phyloP scores from a whole-genome alignment of 2,797 vertebrate genomes.

The Hippocampus kuda region DNA sequence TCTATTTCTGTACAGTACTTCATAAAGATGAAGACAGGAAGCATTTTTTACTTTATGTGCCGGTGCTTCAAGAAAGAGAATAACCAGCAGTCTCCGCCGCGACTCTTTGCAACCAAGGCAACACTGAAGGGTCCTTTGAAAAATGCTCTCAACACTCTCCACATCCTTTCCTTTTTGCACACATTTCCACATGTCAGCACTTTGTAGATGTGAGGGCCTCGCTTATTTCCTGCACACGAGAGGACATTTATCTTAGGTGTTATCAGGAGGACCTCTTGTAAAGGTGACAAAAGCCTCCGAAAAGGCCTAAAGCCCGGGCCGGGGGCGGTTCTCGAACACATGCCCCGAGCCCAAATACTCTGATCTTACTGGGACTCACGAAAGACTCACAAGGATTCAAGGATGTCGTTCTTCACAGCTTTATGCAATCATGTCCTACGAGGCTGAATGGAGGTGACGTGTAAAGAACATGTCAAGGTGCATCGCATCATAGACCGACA shows the following conservation, averaged over 20 bases:
- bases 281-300: constrained; percentile 44
- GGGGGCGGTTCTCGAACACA: constrained; percentile 20
- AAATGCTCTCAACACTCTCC: constrained; percentile 42
- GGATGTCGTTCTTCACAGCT: constrained; percentile 2
- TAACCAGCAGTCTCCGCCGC: constrained; percentile 35
- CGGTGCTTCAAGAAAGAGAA: constrained; percentile 47
- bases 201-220: constrained; percentile 41
- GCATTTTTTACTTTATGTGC: constrained; percentile 60
- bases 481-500: background rate
- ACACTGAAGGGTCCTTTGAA: constrained; percentile 39
- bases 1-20: constrained; percentile 68
- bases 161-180: constrained; percentile 31
- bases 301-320: constrained; percentile 11
- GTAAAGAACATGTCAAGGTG: background rate
- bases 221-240: constrained; percentile 34
- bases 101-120: constrained; percentile 28
- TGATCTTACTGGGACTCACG: constrained; percentile 21
- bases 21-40: constrained; percentile 61
- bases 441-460: too few species aligned
- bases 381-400: constrained; percentile 15
- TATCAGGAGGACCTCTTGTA: constrained; percentile 29
- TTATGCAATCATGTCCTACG: too few species aligned
- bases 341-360: constrained; percentile 9
- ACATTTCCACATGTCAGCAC: constrained; percentile 48
- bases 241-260: constrained; percentile 46